phyloP scores from a whole-genome alignment of 2,888 invertebrate species.

The Embidobia sp. region DNA sequence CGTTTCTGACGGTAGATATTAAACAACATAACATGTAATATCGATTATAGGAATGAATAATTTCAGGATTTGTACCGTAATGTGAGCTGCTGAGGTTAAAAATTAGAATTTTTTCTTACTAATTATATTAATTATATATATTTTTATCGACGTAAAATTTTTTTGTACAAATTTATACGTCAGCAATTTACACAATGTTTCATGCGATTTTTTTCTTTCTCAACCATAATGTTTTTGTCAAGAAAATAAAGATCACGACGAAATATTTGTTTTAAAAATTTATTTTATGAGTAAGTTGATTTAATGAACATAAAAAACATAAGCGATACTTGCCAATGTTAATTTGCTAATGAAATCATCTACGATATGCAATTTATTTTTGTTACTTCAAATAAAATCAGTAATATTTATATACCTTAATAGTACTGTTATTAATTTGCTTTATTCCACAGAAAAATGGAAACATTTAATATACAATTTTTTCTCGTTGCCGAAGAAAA shows the following conservation, averaged over 20 bases:
- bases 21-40: too few species aligned
- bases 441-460: background rate
- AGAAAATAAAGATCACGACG: slow-evolving; percentile 11
- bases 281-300: too few species aligned
- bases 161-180: slow-evolving; percentile 43
- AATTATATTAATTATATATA: slow-evolving; percentile 62
- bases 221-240: background rate
- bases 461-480: slow-evolving; percentile 2
- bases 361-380: slow-evolving; percentile 41
- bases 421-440: too few species aligned
- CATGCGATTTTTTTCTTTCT: slow-evolving; percentile 1
- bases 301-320: background rate
- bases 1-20: too few species aligned
- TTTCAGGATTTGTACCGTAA: slow-evolving; percentile 72
- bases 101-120: slow-evolving; percentile 59
- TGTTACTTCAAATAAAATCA: background rate
- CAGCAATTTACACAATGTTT: slow-evolving; percentile 20
- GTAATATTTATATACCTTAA: too few species aligned
- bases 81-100: slow-evolving; percentile 69
- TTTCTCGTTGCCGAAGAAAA: background rate
- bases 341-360: slow-evolving; percentile 17
- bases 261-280: too few species aligned
- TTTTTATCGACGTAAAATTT: slow-evolving; percentile 59
- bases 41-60: background rate
- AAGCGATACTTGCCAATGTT: too few species aligned